Base-by-base conservation (phyloP, 2,797 vertebrate species). In the Amblyraja radiata region DNA sequence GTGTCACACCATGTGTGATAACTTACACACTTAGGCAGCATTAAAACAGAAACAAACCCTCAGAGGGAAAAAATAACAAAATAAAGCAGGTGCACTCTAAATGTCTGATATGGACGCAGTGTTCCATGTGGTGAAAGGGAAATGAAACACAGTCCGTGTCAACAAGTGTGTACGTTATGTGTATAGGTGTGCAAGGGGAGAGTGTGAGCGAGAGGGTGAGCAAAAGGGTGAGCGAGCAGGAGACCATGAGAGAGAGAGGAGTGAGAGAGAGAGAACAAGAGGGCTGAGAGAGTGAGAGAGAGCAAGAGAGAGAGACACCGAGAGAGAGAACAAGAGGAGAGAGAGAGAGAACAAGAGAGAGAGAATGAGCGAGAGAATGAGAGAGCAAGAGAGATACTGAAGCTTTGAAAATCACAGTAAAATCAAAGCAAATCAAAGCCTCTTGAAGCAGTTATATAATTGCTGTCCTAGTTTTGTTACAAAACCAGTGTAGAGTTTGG, bases 371-470 rank as follows among this genome's bases (percentile, higher is more conserved):
- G 18, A 74, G 18, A 21, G 18, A 88, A n/a, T 7, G 46, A 54
- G 46, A 54, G 46, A 54, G 18, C 23, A 6, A 73, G 36, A 54
- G 90, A 74, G 36, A 92, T 92, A n/a, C 21, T 58, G 39, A 13
- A 76, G 71, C 14, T 92, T 92, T 73, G 46, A 92, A 74, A 92
- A 73, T 36, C 39, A 90, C 90, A 92, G 90, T 68, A 28, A 76
- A 54, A 71, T 92, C 71, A 39, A 91, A 73, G 90, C 90, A 73
- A 23, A 3, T n/a, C 93, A 65, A 0, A 83, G 86, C 86, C 94
- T 93, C 93, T 94, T 94, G 93, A 94, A 95, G 95, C 94, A 93
- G 28, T 58, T 80, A 81, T 94, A 74, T 61, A 91, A 88, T 90
- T 94, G 71, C 78, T 46, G 23, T 81, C 9, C 2, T 46, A 83